Evolutionary conservation across 2,113 vertebrate species (phyloP).

Genomic region (Axis porcinus): DNA sequence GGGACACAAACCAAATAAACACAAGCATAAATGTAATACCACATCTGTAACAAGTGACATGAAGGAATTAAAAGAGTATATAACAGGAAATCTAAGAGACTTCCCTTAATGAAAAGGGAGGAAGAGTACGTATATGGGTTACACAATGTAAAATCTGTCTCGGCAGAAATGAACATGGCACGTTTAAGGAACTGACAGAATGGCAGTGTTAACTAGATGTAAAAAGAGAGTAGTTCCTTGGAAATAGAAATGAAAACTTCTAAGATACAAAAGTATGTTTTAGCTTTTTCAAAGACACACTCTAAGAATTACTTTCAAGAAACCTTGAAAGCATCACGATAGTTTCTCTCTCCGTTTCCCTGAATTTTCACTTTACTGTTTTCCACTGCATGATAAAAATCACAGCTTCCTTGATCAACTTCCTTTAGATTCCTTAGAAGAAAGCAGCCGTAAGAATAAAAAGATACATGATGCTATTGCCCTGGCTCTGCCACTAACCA

Average conservation of each 20-base stretch:
- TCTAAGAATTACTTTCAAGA: background rate
- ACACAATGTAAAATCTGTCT: background rate
- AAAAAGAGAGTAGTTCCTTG: background rate
- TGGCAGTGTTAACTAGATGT: background rate
- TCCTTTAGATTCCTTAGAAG: background rate
- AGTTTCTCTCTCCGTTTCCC: background rate
- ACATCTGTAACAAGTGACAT: background rate
- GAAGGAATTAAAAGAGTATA: background rate
- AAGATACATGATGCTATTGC: background rate
- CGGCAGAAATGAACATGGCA: background rate
- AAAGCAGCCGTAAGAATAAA: conserved; percentile 7
- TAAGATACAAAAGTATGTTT: background rate
- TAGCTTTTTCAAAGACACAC: background rate
- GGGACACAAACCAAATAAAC: conserved; percentile 21
- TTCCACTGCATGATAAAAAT: background rate
- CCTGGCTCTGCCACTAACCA: background rate
- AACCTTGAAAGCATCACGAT: background rate
- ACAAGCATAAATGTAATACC: background rate
- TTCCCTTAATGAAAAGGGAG: background rate
- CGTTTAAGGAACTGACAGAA: background rate
- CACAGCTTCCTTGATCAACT: background rate
- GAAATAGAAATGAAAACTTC: background rate
- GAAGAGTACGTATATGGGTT: background rate
- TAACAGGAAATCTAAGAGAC: background rate
- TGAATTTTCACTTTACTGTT: background rate